Conservation (phyloP, 2,797 vertebrate species). For the Amphiprion clarkii region DNA sequence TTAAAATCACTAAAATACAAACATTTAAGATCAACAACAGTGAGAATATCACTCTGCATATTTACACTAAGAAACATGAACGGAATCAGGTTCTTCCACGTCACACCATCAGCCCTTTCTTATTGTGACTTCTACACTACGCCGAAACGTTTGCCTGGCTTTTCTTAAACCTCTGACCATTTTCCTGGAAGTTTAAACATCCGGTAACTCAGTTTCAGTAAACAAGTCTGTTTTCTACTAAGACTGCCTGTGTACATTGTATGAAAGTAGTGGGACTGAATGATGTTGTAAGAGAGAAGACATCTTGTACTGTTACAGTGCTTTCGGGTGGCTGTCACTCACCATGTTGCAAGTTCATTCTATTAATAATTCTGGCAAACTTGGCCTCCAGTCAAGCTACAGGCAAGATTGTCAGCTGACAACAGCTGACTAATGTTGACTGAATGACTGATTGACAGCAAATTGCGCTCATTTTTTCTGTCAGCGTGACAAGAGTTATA, state of each 20-base stretch:
- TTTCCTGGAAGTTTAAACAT: background rate
- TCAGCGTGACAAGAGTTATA: background rate
- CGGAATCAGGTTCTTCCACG: background rate
- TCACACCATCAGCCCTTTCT: background rate
- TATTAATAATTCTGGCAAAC: slow-evolving; percentile 24
- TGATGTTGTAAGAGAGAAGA: background rate
- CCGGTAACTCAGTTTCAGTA: background rate
- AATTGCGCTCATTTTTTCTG: background rate
- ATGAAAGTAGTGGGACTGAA: background rate
- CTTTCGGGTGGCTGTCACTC: slow-evolving; percentile 13
- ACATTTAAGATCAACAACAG: background rate
- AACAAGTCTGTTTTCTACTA: background rate
- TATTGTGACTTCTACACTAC: background rate
- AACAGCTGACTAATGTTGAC: background rate
- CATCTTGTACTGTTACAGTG: background rate
- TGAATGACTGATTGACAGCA: background rate
- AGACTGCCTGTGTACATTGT: background rate
- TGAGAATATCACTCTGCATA: background rate
- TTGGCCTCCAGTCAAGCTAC: background rate
- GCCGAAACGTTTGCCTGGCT: background rate
- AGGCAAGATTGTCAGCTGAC: background rate
- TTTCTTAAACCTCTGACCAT: background rate
- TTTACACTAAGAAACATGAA: background rate
- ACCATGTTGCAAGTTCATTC: background rate
- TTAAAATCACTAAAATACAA: slow-evolving; percentile 5